These are phyloP conservation scores for Thalassophryne amazonica DNA, from an alignment of 2,797 vertebrate genomes.

Conservation along the genomic window DNA sequence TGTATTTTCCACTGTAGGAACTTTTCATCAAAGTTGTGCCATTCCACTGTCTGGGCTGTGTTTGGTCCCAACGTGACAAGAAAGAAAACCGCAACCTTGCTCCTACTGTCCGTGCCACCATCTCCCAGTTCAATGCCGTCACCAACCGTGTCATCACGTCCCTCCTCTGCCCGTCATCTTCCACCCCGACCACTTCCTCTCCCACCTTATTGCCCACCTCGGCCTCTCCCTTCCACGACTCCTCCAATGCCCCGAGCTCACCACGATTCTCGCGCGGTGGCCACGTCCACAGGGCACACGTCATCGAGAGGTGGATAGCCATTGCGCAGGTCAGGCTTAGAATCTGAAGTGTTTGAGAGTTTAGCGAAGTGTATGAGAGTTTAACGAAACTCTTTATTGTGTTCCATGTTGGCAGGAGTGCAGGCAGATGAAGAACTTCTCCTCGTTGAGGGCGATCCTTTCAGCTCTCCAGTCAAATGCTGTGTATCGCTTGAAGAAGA, in stretches of 20 bases:
- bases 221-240: slow-evolving; percentile 39
- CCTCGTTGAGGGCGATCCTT: slow-evolving; percentile 86
- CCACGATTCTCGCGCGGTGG: slow-evolving; percentile 40
- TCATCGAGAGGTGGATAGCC: slow-evolving; percentile 87
- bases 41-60: slow-evolving; percentile 88
- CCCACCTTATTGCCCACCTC: slow-evolving; percentile 34
- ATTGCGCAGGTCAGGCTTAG: slow-evolving; percentile 80
- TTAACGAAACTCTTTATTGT: not conserved
- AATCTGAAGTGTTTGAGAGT: too few relatives aligned
- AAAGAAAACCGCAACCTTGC: slow-evolving; percentile 78
- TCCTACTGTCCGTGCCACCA: slow-evolving; percentile 85
- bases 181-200: slow-evolving; percentile 40
- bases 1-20: slow-evolving; percentile 61
- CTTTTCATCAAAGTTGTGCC: slow-evolving; percentile 82
- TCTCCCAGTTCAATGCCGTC: slow-evolving; percentile 88
- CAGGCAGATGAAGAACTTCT: slow-evolving; percentile 84
- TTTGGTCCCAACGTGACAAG: slow-evolving; percentile 91
- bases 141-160: slow-evolving; percentile 87
- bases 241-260: slow-evolving; percentile 36
- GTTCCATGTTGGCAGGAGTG: slow-evolving; percentile 73
- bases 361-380: too few relatives aligned
- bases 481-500: slow-evolving; percentile 87
- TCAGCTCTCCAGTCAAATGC: slow-evolving; percentile 89
- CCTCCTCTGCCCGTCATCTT: slow-evolving; percentile 69
- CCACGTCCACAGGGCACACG: slow-evolving; percentile 71